Base-by-base conservation (phyloP, 2,797 vertebrate genomes). In the Cuniculus paca region DNA sequence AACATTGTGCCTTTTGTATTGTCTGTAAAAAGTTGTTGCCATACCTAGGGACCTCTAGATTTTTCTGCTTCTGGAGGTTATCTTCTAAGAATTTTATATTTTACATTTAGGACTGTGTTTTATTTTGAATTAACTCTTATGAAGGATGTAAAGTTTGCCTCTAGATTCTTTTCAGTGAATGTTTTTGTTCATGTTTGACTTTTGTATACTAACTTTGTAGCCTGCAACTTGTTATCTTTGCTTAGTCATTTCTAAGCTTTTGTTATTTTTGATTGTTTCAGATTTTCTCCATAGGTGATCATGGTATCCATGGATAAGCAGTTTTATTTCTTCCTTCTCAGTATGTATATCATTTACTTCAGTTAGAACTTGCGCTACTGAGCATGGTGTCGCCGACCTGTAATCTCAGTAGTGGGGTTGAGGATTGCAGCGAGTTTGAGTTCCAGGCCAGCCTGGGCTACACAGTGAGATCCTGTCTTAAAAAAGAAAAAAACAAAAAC, bases 361-460 rank as follows among this genome's bases (percentile, higher is more conserved):
- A 88, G 9, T 72, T 87, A 80, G 63, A 10, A 84, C n/a, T 94
- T 83, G 31, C 16, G 50, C 56, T 95, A 65, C 70, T 90, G 34
- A 16, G 7, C 34, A 9, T 68, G 63, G n/a, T 48, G 11, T n/a
- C 54, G 20, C 61, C 28, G 24, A 17, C 12, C 17, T 68, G 6
- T 68, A 16, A 36, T 26, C 19, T 13, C 68, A 24, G 70, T 39
- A 19, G 88, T 81, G 56, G 34, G 34, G 16, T n/a, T 36, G 34
- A 68, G n/a, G 17, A 68, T 36, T 20, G 34, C 34, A 68, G 63
- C 8, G 16, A 68, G 16, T 36, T 36, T 2, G 6, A 68, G 34
- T 65, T 65, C 2, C 1, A n/a, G 34, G 16, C 63, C 63, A 65
- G 14, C 63, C 61, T 65, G 61, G 16, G 34, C 61, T n/a, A 65